Conservation (phyloP, 2,888 invertebrate genomes). For the Hemaris fuciformis region DNA sequence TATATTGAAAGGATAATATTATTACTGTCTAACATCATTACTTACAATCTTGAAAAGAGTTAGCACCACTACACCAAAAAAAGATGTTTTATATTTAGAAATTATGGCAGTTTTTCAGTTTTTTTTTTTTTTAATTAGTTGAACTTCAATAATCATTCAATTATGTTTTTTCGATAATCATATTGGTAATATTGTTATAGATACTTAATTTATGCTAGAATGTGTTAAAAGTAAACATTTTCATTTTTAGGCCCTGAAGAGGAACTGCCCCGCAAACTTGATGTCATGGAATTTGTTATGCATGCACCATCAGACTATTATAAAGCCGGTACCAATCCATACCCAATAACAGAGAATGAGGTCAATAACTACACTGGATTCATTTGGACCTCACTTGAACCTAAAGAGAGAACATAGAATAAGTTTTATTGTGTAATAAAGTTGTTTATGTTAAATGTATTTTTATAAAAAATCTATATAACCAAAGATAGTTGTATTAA, state of each 20-base stretch:
- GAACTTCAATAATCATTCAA: too few species aligned
- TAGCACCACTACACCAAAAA: too few species aligned
- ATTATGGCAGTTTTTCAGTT: too few species aligned
- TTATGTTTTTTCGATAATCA: too few species aligned
- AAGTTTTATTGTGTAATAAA: not conserved
- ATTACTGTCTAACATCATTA: too few species aligned
- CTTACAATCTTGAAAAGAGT: too few species aligned
- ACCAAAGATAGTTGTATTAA: not conserved
- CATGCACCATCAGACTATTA: constrained; percentile 96
- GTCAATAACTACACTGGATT: constrained; percentile 79
- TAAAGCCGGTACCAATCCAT: constrained; percentile 88
- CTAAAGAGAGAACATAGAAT: constrained; percentile 57
- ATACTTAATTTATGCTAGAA: not conserved
- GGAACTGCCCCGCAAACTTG: constrained; percentile 91
- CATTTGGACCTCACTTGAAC: constrained; percentile 84
- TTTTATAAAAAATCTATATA: not conserved
- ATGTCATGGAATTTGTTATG: constrained; percentile 95
- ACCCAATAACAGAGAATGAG: constrained; percentile 81
- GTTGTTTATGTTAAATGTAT: not conserved
- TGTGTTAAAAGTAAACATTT: not conserved
- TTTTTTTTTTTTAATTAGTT: too few species aligned
- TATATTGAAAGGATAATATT: too few species aligned
- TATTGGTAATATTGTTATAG: not conserved
- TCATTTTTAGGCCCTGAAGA: constrained; percentile 89
- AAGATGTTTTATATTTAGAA: too few species aligned